Evolutionary conservation across 2,113 vertebrate species (phyloP), one percentile per base, ranked within the genome.

Genomic region (Pimephales promelas): DNA sequence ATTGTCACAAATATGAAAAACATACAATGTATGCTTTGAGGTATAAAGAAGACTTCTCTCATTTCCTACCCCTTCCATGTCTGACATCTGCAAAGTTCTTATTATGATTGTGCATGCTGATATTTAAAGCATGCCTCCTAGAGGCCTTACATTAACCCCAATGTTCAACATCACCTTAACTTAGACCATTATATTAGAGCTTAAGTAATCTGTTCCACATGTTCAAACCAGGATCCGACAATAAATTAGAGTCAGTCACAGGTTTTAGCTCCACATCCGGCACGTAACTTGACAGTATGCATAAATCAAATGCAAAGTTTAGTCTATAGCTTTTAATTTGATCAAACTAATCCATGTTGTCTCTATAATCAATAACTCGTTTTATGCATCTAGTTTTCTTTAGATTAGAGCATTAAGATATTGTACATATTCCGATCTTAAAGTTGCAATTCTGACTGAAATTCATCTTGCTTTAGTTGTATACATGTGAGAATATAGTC

Each of bases 121-220:
- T 78, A 49, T 20, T n/a, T 78, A 61, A 61, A 61, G 76, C 4
- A 3, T 75, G n/a, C 34, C 34, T 45, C 0, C 16, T 14, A 31
- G n/a, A 43, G 43, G 43, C 31, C 26, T 43, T n/a, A 47, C 43
- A 79, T 66, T 79, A 79, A 66, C 59, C 59, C 20, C 26, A 79
- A 47, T 79, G 78, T 79, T 66, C 45, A 66, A 34, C 43, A 66
- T 34, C 40, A 13, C 43, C 28, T 14, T 52, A 34, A 34, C 24
- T 22, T 66, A 31, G 18, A 79, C 59, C 61, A 79, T 66, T 49
- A 66, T 49, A 43, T 64, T 49, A 49, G 43, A 49, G 43, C 59
- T 31, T 13, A 64, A 64, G 59, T 31, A 47, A 79, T 79, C 66
- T 79, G 43, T 66, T 66, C 9, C 76, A 79, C 40, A 7, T 24